A percentile compares a stretch with the other conserved stretches of the same genome.
Conservation (phyloP, 2,113 vertebrate genomes). For the Oenanthe oenanthe region DNA sequence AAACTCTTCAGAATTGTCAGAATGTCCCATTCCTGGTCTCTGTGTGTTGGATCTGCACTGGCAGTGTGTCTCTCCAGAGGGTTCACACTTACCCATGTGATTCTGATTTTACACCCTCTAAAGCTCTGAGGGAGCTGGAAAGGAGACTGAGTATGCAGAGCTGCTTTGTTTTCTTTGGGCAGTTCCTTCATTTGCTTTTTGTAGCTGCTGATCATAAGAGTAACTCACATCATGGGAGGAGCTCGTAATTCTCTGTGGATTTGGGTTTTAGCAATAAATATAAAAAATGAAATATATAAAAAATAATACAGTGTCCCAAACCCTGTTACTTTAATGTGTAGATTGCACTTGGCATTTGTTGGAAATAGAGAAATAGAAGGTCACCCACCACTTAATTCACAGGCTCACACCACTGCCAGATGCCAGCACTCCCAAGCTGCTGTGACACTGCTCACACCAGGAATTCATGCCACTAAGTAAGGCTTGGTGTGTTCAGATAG, state of each 20-base stretch:
- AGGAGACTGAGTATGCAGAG: background rate
- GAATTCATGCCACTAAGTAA: background rate
- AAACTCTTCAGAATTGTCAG: background rate
- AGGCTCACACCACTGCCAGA: background rate
- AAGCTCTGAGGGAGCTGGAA: background rate
- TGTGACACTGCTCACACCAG: background rate
- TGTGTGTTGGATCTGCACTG: background rate
- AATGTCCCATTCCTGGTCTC: background rate
- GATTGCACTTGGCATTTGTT: background rate
- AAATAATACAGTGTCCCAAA: background rate
- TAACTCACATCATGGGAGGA: background rate
- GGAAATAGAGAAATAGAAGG: background rate
- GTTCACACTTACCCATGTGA: rapidly evolving
- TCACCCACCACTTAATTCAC: background rate
- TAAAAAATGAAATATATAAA: background rate
- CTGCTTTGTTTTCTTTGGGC: background rate
- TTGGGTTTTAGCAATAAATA: background rate
- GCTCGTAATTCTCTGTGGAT: background rate
- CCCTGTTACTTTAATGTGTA: background rate
- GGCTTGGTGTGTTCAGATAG: background rate
- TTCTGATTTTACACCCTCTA: background rate
- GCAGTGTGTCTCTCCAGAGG: background rate
- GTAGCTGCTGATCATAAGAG: background rate
- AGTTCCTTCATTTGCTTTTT: background rate
- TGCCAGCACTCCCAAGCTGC: background rate